Base-by-base conservation (phyloP, 2,113 vertebrate genomes). In the Mastomys coucha region DNA sequence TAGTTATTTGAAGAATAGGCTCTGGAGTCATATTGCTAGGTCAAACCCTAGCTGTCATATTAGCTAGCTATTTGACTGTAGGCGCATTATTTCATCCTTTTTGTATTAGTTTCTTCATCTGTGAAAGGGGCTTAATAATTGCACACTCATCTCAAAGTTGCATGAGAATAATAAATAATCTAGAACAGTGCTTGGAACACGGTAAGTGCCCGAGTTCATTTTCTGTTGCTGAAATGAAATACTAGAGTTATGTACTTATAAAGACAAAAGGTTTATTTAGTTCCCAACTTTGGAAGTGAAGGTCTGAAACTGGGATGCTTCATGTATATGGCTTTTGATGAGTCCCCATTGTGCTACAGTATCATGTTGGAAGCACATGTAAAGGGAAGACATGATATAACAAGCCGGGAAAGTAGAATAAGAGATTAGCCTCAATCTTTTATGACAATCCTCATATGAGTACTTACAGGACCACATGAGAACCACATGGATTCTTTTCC, bases 101-200 rank as follows among this genome's bases (percentile, higher is more conserved):
- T 65, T 77, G 42, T 5, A 24, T 90, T 28, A 72, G 26, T 1
- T 65, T 91, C 49, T 31, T 95, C 81, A 85, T 88, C 80, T 94
- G n/a, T 84, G 78, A 96, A 78, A 88, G 51, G 70, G 65, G 16
- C 51, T 82, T 72, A 51, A 73, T 73, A 39, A 20, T 93, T 87
- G 19, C 51, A 63, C 3, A 63, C 14, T 45, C 2, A 33, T 94
- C 51, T n/a, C 33, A 73, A 11, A 19, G 31, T 73, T 89, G 33
- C 70, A 63, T 73, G 53, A 82, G 17, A 36, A 89, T 39, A 63
- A 82, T 63, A 60, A 53, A 69, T 77, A n/a, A 67, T 10, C 63
- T 63, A 26, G 39, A 73, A 13, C 73, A 69, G 31, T 69, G 67
- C 31, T 13, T 36, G 67, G 67, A 36, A 36, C 31, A 36, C 6